These are phyloP conservation scores for Cordilura impudica DNA, from an alignment of 2,888 invertebrate genomes.

Conservation along the genomic window DNA sequence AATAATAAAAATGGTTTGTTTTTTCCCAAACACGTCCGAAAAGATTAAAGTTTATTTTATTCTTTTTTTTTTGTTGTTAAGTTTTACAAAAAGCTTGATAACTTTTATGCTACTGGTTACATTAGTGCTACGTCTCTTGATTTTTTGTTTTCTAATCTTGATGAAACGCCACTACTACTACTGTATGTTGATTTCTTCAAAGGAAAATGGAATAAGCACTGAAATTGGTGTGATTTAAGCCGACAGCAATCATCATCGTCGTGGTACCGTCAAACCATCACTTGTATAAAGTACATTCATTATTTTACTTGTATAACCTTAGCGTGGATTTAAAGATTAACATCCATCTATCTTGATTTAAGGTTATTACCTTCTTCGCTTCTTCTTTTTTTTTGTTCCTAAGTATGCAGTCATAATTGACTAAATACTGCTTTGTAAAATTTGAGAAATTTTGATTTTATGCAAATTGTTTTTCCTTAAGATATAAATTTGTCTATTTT, in stretches of 20 bases:
- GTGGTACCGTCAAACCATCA: slow-evolving; percentile 22
- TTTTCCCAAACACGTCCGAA: slow-evolving; percentile 10
- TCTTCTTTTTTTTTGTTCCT: neutral
- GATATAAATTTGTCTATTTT: neutral
- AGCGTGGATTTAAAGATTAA: slow-evolving; percentile 54
- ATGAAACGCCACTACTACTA: slow-evolving; percentile 41
- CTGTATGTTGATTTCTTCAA: slow-evolving; percentile 17
- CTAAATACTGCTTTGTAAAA: slow-evolving; percentile 45
- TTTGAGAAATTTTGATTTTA: slow-evolving; percentile 38
- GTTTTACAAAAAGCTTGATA: too few species aligned
- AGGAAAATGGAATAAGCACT: slow-evolving; percentile 4
- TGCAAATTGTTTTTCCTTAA: slow-evolving; percentile 37
- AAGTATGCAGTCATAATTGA: slow-evolving; percentile 24
- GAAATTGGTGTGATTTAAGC: slow-evolving; percentile 52
- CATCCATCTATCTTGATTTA: slow-evolving; percentile 47
- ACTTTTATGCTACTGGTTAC: slow-evolving; percentile 37
- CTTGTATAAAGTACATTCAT: slow-evolving; percentile 31
- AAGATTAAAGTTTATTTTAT: slow-evolving; percentile 42
- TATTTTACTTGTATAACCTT: slow-evolving; percentile 57
- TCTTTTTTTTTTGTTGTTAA: too few species aligned
- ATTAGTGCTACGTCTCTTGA: neutral
- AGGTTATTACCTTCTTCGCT: neutral
- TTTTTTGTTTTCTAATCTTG: slow-evolving; percentile 35
- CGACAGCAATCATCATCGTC: slow-evolving; percentile 25
- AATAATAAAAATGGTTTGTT: slow-evolving; percentile 32